Evolutionary conservation across 2,113 vertebrate species (phyloP).

Genomic region (Colistium nudipinnis): DNA sequence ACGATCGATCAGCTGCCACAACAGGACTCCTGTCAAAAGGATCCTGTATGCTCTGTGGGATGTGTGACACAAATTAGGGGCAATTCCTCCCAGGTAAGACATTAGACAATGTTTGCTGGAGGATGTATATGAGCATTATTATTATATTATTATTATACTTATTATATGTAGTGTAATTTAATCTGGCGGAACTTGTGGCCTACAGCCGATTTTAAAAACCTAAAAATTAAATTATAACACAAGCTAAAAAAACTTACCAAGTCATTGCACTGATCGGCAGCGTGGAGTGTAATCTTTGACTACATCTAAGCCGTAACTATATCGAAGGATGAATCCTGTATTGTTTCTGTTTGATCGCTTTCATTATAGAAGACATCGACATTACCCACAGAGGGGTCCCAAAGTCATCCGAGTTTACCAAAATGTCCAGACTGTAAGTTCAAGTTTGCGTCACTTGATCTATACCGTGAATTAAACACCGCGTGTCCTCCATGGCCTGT

Average conservation of each 20-base stretch:
- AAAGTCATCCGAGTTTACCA: slow-evolving; percentile 5
- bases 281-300: not conserved
- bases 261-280: not conserved
- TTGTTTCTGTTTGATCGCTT: slow-evolving; percentile 16
- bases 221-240: not conserved
- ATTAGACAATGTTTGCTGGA: not conserved
- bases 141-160: no score
- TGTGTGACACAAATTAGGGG: not conserved
- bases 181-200: not conserved
- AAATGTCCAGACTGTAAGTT: slow-evolving; percentile 59
- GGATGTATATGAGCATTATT: not conserved
- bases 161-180: no score
- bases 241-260: not conserved
- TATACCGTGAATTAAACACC: not conserved
- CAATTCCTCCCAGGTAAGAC: slow-evolving; percentile 30
- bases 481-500: not conserved
- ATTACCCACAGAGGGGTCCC: not conserved
- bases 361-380: slow-evolving; percentile 35
- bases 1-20: not conserved
- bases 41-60: not conserved
- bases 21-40: not conserved
- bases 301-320: not conserved
- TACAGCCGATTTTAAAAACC: not conserved
- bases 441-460: not conserved
- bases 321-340: not conserved